Conservation (phyloP, 2,113 vertebrate genomes). For the Nesoenas mayeri region DNA sequence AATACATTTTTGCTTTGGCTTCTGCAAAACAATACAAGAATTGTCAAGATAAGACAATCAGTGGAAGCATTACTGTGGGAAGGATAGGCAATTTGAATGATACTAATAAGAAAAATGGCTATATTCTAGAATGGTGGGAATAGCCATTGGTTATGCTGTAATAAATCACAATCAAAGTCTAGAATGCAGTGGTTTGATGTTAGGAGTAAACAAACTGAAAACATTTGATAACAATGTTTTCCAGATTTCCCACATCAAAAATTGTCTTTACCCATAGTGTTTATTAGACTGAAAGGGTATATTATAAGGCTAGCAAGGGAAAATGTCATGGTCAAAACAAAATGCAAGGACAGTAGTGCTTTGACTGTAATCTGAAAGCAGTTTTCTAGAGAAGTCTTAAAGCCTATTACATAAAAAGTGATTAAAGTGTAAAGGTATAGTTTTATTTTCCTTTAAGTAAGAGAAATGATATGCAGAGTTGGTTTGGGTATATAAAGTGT, state of each 20-base stretch:
- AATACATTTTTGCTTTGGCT: neutral
- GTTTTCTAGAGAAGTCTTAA: neutral
- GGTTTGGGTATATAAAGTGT: neutral
- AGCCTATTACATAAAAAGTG: neutral
- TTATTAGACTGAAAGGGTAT: neutral
- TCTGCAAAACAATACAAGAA: neutral
- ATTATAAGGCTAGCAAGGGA: neutral
- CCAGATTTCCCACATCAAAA: neutral
- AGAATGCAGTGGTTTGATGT: neutral
- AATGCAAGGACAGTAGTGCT: neutral
- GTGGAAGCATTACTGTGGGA: neutral
- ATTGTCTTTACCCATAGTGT: neutral
- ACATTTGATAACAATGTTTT: neutral
- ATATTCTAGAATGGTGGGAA: neutral
- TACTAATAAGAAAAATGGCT: neutral
- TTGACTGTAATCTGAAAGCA: neutral
- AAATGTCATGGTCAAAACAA: neutral
- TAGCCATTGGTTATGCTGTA: neutral
- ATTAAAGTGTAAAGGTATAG: neutral
- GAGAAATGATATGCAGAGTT: neutral
- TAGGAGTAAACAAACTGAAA: neutral
- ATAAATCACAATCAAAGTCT: neutral
- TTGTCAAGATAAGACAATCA: neutral
- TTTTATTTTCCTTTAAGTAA: slow-evolving; percentile 4
- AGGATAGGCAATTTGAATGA: neutral